A percentile compares a stretch with the other conserved stretches of the same genome.
Conservation (phyloP, 2,888 invertebrate species). For the Cerastis rubricosa region DNA sequence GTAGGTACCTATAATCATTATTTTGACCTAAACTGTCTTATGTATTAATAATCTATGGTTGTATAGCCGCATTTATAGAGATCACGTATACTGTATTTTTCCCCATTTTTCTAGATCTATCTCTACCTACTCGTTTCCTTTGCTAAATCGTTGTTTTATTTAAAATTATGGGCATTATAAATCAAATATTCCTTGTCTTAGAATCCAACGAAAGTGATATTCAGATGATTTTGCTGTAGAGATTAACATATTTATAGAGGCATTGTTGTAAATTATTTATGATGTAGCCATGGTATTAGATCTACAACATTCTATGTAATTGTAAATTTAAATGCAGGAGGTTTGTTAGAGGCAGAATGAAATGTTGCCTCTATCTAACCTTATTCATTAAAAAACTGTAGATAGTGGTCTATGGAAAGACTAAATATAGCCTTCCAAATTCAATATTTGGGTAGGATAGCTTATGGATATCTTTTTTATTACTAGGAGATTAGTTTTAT, state of each 20-base stretch:
- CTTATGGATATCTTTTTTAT: slow-evolving; percentile 25
- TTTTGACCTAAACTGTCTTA: slow-evolving; percentile 27
- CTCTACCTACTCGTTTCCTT: background rate
- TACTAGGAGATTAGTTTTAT: slow-evolving; percentile 34
- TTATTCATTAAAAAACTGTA: background rate
- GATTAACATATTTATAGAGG: slow-evolving; percentile 56
- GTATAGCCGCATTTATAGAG: background rate
- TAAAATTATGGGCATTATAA: slow-evolving; percentile 26
- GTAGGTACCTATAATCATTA: slow-evolving; percentile 20
- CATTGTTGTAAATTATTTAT: slow-evolving; percentile 50
- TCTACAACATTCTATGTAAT: slow-evolving; percentile 13
- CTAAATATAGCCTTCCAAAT: background rate
- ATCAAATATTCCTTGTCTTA: slow-evolving; percentile 23
- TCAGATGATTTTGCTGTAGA: slow-evolving; percentile 17
- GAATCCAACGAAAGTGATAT: slow-evolving; percentile 55
- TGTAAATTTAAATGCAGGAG: slow-evolving; percentile 15
- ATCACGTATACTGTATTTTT: background rate
- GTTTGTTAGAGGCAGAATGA: slow-evolving; percentile 16
- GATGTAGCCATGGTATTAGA: slow-evolving; percentile 17
- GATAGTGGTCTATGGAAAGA: slow-evolving; percentile 17
- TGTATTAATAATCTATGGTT: slow-evolving; percentile 27
- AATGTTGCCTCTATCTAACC: slow-evolving; percentile 8
- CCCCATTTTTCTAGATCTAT: slow-evolving; percentile 17
- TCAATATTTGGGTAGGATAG: slow-evolving; percentile 15
- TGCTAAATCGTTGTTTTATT: slow-evolving; percentile 1